A percentile compares a stretch with the other conserved stretches of the same genome.
Conservation (phyloP, 2,797 vertebrate genomes). For the Clarias fuscus region DNA sequence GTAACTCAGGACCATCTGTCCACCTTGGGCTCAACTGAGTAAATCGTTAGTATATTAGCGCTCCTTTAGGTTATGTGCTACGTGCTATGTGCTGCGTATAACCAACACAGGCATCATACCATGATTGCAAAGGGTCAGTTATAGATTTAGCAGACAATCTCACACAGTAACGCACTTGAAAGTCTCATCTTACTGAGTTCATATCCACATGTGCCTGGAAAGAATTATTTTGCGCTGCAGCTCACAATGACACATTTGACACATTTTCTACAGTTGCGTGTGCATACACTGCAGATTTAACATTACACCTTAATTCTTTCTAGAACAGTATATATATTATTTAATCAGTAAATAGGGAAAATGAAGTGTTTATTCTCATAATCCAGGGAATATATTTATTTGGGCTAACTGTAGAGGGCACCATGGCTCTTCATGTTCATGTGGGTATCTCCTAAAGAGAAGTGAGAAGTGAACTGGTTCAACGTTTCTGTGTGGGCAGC, state of each 20-base stretch:
- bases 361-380: background rate
- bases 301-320: background rate
- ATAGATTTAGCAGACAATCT: conserved; percentile 25
- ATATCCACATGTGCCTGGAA: conserved; percentile 21
- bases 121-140: conserved; percentile 5
- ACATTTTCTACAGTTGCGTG: background rate
- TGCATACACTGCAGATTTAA: background rate
- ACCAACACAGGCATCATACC: background rate
- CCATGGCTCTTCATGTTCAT: conserved; percentile 19
- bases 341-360: background rate
- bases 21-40: background rate
- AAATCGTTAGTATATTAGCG: background rate
- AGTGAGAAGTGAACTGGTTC: conserved; percentile 1
- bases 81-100: background rate
- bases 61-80: background rate
- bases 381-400: background rate
- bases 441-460: background rate
- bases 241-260: too few relatives aligned
- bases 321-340: background rate
- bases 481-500: background rate
- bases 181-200: conserved; percentile 27
- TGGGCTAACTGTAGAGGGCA: conserved; percentile 41
- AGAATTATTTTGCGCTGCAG: conserved; percentile 14
- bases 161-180: background rate
- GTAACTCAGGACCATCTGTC: background rate